Evolutionary conservation across 64 coral and sea anemone species (phyloP), one percentile per base, ranked within the genome.

Genomic region (Cladopsammia gracilis): DNA sequence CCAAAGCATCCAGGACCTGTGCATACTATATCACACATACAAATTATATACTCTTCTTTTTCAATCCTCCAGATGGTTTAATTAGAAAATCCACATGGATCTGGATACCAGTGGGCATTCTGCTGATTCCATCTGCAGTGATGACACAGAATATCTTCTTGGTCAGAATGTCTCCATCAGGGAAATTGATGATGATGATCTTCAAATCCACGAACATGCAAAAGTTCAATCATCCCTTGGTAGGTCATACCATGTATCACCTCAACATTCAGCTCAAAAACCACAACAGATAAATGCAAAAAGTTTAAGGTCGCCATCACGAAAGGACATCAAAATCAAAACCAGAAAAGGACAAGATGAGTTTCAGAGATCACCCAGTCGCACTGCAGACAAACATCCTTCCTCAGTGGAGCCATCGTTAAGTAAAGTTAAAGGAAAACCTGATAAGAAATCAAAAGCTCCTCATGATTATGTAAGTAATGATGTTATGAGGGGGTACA

Each of bases 81-180:
- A 7, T 59, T 56, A 10, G 80, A 62, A 74, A 72, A 79, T 54
- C 24, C 65, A 15, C 13, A 97, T 97, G 96, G 96, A 97, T 87
- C 77, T 70, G 18, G 88, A 97, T 75, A 78, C 58, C 26, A 96
- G 90, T 86, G 46, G 82, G 14, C 87, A 89, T 54, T 94, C 92
- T 7, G 80, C 62, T n/a, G 91, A 94, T 46, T 97, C 96, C 24
- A 75, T 97, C 8, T 97, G 96, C 71, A 97, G 96, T 84, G 96
- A 97, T 70, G 96, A 97, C 70, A 97, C 96, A 2, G 96, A 97
- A 72, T 97, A 94, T 76, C 76, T 97, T 12, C 68, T 97, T 15
- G 96, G 96, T 62, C 96, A 97, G 47, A 97, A 97, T 94, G 88
- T 94, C 74, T 97, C 96, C 20, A 59, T 97, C 34, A 85, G 96